Base-by-base conservation (phyloP, 2,113 vertebrate species). In the Cololabis saira region DNA sequence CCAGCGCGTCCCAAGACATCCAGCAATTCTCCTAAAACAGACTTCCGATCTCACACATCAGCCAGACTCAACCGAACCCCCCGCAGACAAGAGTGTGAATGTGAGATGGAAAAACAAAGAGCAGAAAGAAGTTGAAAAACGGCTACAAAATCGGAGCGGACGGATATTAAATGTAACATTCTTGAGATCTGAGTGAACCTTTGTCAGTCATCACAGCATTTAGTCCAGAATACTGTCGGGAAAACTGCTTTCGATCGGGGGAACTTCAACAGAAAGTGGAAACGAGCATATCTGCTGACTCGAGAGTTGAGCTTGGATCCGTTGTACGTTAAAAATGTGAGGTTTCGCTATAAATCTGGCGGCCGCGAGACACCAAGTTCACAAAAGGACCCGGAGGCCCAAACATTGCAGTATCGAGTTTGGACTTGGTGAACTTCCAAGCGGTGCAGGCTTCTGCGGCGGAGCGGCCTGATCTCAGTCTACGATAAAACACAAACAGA, bases 1-100 rank as follows among this genome's bases (percentile, higher is more conserved):
- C 81, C 81, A 42, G 50, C 0, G 22, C 43, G 41, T 84, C 76
- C 78, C 83, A 72, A 57, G 74, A 73, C 78, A 78, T 78, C 84
- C 56, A 12, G 71, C 58, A 64, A 72, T 74, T 76, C 73, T 48
- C 56, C 61, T 44, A 47, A 16, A n/a, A 69, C 81, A 77, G 74
- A 83, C 74, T 84, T 84, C 81, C 66, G 51, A 83, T 69, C 33
- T 49, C 69, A 67, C 69, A 47, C 63, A 64, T 12, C 12, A 1
- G 61, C 74, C 80, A 85, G 81, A 74, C 78, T 79, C 55, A 68
- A 57, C 58, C 21, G 42, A 45, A 40, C 66, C 75, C 67, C 83
- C 74, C 3, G 67, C 72, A 69, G 74, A 80, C 59, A 5, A 53
- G 33, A 49, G 56, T 56, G 71, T 21, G 15, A 63, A 47, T 55